A percentile compares a stretch with the other conserved stretches of the same genome.
phyloP scores from a whole-genome alignment of 2,113 vertebrate species.

The Nasalis larvatus region DNA sequence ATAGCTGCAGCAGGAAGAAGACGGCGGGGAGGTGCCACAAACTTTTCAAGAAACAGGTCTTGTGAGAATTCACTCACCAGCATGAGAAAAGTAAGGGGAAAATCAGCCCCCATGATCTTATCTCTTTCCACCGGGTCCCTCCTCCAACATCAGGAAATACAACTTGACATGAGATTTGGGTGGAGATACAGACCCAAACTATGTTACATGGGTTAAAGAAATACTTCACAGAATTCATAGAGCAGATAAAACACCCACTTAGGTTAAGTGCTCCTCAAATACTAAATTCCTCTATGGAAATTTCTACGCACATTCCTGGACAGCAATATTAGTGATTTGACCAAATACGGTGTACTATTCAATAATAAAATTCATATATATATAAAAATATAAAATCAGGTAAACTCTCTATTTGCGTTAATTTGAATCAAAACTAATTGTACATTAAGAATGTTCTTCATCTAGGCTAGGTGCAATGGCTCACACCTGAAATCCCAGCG shows the following conservation, averaged over 20 bases:
- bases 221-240: background rate
- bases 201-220: background rate
- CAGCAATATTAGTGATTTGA: background rate
- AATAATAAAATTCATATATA: background rate
- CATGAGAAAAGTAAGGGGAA: too few relatives aligned
- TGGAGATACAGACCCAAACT: too few relatives aligned
- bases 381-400: background rate
- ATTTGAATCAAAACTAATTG: background rate
- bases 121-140: too few relatives aligned
- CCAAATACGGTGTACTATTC: background rate
- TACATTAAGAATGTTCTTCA: background rate
- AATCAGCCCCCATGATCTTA: too few relatives aligned
- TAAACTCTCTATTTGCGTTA: background rate
- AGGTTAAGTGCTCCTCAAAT: background rate
- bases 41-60: too few relatives aligned
- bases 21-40: too few relatives aligned
- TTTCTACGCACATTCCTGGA: background rate
- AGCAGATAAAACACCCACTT: background rate
- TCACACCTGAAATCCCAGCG: too few relatives aligned
- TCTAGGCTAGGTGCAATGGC: too few relatives aligned
- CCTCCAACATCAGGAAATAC: too few relatives aligned
- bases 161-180: too few relatives aligned
- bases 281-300: background rate
- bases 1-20: too few relatives aligned
- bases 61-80: too few relatives aligned